Evolutionary conservation across 2,113 vertebrate species (phyloP), one percentile per base, ranked within the genome.

Genomic region (Nibea albiflora): DNA sequence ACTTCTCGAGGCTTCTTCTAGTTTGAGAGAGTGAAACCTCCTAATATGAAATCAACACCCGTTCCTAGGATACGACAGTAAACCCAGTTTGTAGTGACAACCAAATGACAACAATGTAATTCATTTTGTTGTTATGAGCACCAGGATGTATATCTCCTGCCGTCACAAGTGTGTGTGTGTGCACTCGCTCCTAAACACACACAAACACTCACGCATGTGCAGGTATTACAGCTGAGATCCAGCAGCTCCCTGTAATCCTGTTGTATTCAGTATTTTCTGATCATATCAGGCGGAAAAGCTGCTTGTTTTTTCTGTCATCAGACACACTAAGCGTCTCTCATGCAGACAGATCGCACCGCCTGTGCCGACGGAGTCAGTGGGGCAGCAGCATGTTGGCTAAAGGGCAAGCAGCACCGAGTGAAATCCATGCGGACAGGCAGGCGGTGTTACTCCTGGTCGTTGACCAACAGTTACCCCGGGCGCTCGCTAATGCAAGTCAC

Each of bases 391-490:
- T 90, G 86, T 88, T 88, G 84, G 86, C 76, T 75, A 76, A 76
- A 85, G 80, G 79, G 24, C 70, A 28, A 12, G 49, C 50, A 50
- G 63, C 69, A 20, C 24, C 15, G 72, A 69, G 70, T 75, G 50
- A 81, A 66, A 85, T 52, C 82, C 73, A 49, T 84, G 62, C 64
- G 66, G 70, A 50, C 78, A 47, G 75, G 73, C 44, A 0, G 81
- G 73, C 44, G 0, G 81, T 85, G 88, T 89, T 87, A 92, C 89
- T 86, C 12, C 74, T 73, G 91, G 88, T 64, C 83, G 80, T 84
- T 94, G 92, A 90, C 93, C 92, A 46, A 72, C 60, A 93, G 92
- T 95, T 58, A 95, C 92, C 93, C 75, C 69, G 1, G 15, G 14
- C 76, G 35, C 31, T 46, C 3, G 20, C 35, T 28, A 74, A 56